phyloP scores from a whole-genome alignment of 2,113 vertebrate genomes.

The Lagopus muta region DNA sequence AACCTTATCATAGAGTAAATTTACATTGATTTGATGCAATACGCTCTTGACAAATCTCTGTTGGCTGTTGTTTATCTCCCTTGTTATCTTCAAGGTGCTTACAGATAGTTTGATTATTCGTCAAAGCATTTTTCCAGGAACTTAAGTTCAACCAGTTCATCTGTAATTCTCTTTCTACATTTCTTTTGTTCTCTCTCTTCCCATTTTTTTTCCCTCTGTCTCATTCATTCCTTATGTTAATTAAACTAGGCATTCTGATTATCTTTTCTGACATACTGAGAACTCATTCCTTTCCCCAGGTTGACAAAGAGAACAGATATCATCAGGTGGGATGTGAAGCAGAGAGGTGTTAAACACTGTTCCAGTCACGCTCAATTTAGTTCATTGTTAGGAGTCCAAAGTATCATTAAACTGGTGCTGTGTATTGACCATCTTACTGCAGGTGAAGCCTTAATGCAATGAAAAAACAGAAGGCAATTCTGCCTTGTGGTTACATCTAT shows the following conservation, averaged over 20 bases:
- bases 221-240: neutral
- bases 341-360: neutral
- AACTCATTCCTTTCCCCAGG: neutral
- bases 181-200: neutral
- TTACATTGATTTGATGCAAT: slow-evolving; percentile 13
- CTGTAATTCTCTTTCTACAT: neutral
- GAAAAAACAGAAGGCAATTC: neutral
- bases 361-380: neutral
- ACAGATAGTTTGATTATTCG: slow-evolving; percentile 4
- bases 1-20: slow-evolving; percentile 17
- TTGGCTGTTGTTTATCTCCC: neutral
- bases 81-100: slow-evolving; percentile 25
- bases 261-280: neutral
- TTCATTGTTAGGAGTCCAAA: neutral
- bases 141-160: neutral
- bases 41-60: slow-evolving; percentile 23
- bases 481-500: neutral
- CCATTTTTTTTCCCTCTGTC: neutral
- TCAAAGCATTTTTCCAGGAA: slow-evolving; percentile 27
- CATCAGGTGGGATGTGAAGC: neutral
- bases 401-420: neutral
- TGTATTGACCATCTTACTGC: neutral
- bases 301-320: neutral
- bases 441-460: neutral
- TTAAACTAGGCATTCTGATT: neutral